Evolutionary conservation across 2,888 invertebrate species (phyloP).

Genomic region (Xestia c-nigrum): DNA sequence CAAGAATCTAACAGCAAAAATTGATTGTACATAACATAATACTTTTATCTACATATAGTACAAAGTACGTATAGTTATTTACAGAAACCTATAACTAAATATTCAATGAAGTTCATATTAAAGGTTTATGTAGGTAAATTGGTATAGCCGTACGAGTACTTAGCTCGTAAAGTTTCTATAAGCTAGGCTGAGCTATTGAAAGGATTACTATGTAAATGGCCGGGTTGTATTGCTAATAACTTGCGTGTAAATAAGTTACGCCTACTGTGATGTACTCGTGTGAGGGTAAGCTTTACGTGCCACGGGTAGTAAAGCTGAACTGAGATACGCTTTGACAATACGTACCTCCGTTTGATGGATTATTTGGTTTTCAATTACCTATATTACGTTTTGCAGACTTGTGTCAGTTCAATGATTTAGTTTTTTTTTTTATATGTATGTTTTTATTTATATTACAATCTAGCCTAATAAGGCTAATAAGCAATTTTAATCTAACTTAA

Average conservation of each 20-base stretch:
- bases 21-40: not conserved
- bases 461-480: too few relatives aligned
- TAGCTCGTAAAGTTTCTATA: slow-evolving; percentile 58
- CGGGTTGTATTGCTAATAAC: slow-evolving; percentile 59
- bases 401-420: not conserved
- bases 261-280: slow-evolving; percentile 23
- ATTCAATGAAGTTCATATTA: slow-evolving; percentile 14
- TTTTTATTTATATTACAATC: too few relatives aligned
- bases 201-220: slow-evolving; percentile 66
- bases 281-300: slow-evolving; percentile 23
- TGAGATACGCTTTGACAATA: slow-evolving; percentile 6
- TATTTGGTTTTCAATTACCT: not conserved
- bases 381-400: not conserved
- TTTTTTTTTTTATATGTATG: too few relatives aligned
- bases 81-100: slow-evolving; percentile 21
- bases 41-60: not conserved
- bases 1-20: not conserved
- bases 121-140: slow-evolving; percentile 45
- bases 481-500: too few relatives aligned
- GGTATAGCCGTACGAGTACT: slow-evolving; percentile 39
- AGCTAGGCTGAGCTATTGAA: slow-evolving; percentile 54
- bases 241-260: slow-evolving; percentile 51
- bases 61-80: slow-evolving; percentile 2
- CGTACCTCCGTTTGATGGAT: not conserved
- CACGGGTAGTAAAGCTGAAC: slow-evolving; percentile 15